Conservation (phyloP, 2,113 vertebrate species). For the Nicator chloris region DNA sequence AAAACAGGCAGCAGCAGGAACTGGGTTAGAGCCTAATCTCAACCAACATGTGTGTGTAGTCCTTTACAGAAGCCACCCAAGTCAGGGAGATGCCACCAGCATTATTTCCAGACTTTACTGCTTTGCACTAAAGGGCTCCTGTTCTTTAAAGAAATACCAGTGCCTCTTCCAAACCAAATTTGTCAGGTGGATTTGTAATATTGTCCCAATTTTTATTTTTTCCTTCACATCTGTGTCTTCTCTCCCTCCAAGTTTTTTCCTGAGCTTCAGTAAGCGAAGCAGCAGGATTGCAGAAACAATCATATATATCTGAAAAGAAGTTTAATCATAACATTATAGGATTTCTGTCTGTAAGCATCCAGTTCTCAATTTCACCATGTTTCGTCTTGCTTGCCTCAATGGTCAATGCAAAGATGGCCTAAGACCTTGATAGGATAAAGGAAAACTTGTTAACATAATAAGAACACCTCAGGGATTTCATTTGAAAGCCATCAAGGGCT, state of each 20-base stretch:
- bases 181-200: background rate
- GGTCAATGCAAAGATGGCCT: constrained; percentile 19
- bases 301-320: constrained; percentile 38
- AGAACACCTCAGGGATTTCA: constrained; percentile 1
- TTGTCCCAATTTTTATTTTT: background rate
- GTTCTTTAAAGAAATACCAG: background rate
- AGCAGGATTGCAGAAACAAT: background rate
- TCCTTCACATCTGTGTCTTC: background rate
- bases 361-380: constrained; percentile 16
- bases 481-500: background rate
- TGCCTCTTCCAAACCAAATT: background rate
- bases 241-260: background rate
- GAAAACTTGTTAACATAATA: constrained; percentile 54
- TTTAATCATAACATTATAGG: constrained; percentile 10
- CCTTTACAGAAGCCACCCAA: background rate
- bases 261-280: background rate
- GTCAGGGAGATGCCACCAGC: background rate
- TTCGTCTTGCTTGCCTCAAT: constrained; percentile 39
- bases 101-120: background rate
- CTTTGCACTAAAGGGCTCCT: background rate
- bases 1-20: background rate
- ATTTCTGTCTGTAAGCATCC: constrained; percentile 41
- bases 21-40: background rate
- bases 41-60: fast-evolving
- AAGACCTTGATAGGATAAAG: constrained; percentile 35